Percentiles rank a stretch among this genome's conserved stretches.
Conservation (phyloP, 2,113 vertebrate species). For the Ceyx cyanopectus region DNA sequence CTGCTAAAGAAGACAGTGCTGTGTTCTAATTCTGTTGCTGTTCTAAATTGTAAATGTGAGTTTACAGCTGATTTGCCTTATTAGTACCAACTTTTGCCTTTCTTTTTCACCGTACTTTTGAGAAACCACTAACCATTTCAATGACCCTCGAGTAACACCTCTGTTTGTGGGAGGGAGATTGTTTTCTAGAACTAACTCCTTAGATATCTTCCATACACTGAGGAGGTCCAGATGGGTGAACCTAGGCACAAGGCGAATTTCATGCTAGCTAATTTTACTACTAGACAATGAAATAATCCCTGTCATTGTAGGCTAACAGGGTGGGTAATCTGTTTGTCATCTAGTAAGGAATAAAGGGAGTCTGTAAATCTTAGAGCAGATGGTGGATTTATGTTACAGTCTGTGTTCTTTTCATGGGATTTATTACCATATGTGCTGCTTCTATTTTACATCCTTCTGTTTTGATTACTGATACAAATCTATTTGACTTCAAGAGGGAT, state of each 20-base stretch:
- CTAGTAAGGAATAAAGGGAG: neutral
- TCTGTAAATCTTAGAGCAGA: slow-evolving; percentile 31
- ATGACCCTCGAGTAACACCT: neutral
- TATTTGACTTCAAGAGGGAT: neutral
- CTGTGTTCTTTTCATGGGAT: slow-evolving; percentile 30
- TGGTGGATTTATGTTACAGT: slow-evolving; percentile 28
- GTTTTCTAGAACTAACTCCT: neutral
- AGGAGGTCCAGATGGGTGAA: neutral
- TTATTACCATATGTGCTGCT: slow-evolving; percentile 32
- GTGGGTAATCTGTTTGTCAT: slow-evolving; percentile 21
- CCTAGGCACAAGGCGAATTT: neutral
- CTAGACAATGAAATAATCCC: neutral
- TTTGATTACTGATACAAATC: slow-evolving; percentile 23
- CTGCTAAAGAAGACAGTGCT: neutral
- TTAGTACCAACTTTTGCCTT: neutral
- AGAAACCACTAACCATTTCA: neutral
- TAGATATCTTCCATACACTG: neutral
- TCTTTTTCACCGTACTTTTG: neutral
- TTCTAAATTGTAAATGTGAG: neutral
- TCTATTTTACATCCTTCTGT: slow-evolving; percentile 12
- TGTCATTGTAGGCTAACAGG: neutral
- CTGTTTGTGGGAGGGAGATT: neutral
- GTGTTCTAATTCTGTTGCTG: neutral
- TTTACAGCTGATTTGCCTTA: neutral
- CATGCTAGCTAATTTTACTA: neutral